Base-by-base conservation (phyloP, 2,113 vertebrate species). In the Anser cygnoides region DNA sequence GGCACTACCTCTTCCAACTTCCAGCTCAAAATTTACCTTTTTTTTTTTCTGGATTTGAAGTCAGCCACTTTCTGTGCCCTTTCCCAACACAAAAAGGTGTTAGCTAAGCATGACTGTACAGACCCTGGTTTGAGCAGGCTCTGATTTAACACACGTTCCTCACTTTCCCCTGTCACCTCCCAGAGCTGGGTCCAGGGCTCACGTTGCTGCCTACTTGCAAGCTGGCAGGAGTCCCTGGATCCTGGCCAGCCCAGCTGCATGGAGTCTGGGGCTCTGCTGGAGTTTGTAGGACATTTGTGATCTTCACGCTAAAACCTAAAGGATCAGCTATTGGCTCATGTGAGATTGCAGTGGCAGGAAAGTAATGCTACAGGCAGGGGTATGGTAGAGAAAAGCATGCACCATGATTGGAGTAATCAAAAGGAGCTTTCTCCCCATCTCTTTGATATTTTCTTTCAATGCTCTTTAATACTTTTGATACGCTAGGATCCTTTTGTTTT, bases 71-170 rank as follows among this genome's bases (percentile, higher is more conserved):
- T 44, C 54, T 16, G 28, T 19, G 25, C 35, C 28, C n/a, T 66
- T 93, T 28, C 11, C 11, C 22, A 5, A 5, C 29, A 65, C 14
- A 70, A 58, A 78, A 63, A 71, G 25, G 3, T 6, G 4, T 71
- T 67, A 71, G 39, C 22, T 77, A 73, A 50, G 14, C 10, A 75
- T 18, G 10, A 39, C 25, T 62, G 29, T 33, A 29, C 23, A 65
- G 71, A 84, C 26, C 5, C 9, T 71, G 13, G 10, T 46, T 71
- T 23, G 19, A 33, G 23, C 10, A 68, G 58, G 41, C 39, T 43
- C 41, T 20, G 6, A 33, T 15, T 46, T 37, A 83, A 46, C 11
- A 43, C 0, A 0, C 7, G 7, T 6, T 16, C 71, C 79, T 14
- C 29, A 17, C 33, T 62, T 86, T 84, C 35, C 15, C 17, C 28